These are phyloP conservation scores for Menura novaehollandiae DNA, from an alignment of 2,113 vertebrate species.

Conservation along the genomic window DNA sequence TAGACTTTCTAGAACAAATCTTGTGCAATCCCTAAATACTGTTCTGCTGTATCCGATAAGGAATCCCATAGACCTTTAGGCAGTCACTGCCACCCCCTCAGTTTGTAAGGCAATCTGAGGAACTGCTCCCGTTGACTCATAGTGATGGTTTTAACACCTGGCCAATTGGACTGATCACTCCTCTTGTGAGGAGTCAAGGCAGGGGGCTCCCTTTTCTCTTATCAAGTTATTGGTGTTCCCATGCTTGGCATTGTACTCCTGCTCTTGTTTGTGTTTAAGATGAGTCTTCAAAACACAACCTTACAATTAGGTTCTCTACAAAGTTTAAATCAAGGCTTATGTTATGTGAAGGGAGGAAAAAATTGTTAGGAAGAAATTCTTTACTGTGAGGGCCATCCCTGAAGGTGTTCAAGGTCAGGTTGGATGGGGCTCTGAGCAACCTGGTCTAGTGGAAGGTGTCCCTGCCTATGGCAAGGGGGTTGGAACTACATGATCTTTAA, in stretches of 20 bases:
- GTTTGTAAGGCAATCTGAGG: background rate
- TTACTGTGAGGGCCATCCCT: background rate
- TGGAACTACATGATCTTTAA: background rate
- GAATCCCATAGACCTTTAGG: background rate
- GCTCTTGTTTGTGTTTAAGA: background rate
- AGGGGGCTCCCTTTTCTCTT: background rate
- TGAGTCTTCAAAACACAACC: background rate
- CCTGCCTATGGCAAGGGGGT: background rate
- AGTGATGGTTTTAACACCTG: background rate
- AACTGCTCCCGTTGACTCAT: background rate
- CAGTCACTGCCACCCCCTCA: background rate
- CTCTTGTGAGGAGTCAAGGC: background rate
- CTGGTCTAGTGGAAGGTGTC: background rate
- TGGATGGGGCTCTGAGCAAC: background rate
- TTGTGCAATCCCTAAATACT: background rate
- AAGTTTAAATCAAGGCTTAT: background rate
- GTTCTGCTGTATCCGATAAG: fast-evolving
- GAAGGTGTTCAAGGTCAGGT: background rate
- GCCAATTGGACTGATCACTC: background rate
- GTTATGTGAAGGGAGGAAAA: background rate
- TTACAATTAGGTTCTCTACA: background rate
- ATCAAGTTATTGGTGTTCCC: background rate
- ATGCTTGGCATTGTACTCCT: background rate
- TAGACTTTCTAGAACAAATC: background rate
- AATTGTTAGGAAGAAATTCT: background rate